Evolutionary conservation across 2,797 vertebrate genomes (phyloP), one percentile per base, ranked within the genome.

Genomic region (Esox masquinongy): DNA sequence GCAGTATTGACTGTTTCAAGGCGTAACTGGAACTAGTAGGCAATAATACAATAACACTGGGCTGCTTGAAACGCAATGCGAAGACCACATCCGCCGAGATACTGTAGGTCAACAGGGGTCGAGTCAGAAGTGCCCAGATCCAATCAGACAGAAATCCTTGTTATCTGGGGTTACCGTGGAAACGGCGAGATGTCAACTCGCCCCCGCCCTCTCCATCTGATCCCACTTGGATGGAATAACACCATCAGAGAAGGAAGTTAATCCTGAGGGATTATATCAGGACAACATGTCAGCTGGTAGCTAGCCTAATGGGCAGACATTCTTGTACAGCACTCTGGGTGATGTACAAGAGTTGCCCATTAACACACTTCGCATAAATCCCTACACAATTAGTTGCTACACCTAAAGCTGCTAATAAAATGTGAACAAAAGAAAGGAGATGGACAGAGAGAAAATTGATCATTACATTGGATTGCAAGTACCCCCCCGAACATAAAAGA

Each of bases 201-300:
- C 74, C 70, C 63, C 74, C 72, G 74, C 69, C 77, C 79, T 80
- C 73, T 31, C 19, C 73, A 72, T 72, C 77, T 83, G 84, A 87
- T 87, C 82, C 86, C 79, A 80, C 0, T 34, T 82, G 84, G 83
- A 86, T 91, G 82, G 85, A 79, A 88, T 84, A 83, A 66, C 67
- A 80, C 53, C 83, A 74, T 84, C 77, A 80, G 22, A 82, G 72
- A 81, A 74, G 70, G 47, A 79, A 68, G 36, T 69, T 82, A 80
- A 88, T 79, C 78, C 79, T 67, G 1, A 2, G 63, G 85, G 83
- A 85, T 87, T 83, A 84, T 61, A 76, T 77, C 73, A 43, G 74
- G 74, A 76, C 75, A 85, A n/a, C 34, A 71, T 36, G 29, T 68
- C 64, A 56, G 70, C 31, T 39, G 34, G 19, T 64, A 56, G 70